Evolutionary conservation across 2,888 invertebrate species (phyloP), one percentile per base, ranked within the genome.

Genomic region (Choristoneura rosaceana): DNA sequence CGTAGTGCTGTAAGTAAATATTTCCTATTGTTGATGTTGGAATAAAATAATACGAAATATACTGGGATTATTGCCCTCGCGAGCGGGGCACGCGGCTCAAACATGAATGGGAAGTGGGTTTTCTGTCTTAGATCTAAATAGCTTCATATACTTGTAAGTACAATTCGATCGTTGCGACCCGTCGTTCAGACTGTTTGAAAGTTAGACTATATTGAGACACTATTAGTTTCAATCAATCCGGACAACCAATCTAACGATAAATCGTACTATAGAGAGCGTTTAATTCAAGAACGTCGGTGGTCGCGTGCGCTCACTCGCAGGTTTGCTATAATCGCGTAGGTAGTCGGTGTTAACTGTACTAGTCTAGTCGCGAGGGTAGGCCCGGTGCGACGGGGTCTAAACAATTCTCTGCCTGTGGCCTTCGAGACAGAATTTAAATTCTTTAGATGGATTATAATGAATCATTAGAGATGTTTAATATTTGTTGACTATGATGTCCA

Each of bases 21-120:
- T 79, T 79, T 78, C 78, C 69, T 76, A 79, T 81, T 81, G 78
- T 79, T 83, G 80, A 78, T 80, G 79, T 81, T 79, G 79, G 77
- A 69, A 70, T 59, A 50, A 70, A 76, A 67, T 73, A 76, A 67
- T 77, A 69, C 67, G 50, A 68, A 68, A 64, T 69, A 50, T 69
- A 69, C 68, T 73, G 73, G 68, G 63, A 69, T 73, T 73, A 66
- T 60, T 33, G 52, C 50, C 55, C n/a, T 33, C 25, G n/a, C 14
- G 65, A 12, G 17, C 41, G 61, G 41, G 34, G 15, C 4, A 17
- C 10, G 61, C 41, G 61, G 43, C 14, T 63, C 8, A 1, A 41
- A 9, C 14, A 0, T 1, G 47, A 33, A 38, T 38, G 38, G 4
- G 38, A 38, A 38, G 7, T 38, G 38, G 38, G 38, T 38, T 38